Base-by-base conservation (phyloP, 2,888 invertebrate species). In the Formica aserva region DNA sequence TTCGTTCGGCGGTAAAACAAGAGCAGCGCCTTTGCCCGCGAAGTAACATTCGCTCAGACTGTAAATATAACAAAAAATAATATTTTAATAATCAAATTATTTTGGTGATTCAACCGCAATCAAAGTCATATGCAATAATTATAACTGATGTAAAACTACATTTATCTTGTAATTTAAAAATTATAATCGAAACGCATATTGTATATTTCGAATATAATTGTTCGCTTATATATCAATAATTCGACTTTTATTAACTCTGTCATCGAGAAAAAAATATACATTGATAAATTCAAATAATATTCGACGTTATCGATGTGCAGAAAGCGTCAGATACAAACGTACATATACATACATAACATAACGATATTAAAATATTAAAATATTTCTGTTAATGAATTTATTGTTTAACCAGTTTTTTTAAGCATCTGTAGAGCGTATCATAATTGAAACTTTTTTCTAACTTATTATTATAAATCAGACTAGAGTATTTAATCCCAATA, bases 21-120 rank as follows among this genome's bases (percentile, higher is more conserved):
- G 96, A 92, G 98, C 98, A 93, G 99, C 98, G 93, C 98, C 99
- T 95, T 98, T 98, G 94, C 98, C 98, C 93, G 99, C 98, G 96
- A 99, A 98, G 96, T 98, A 99, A 95, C 98, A 98, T 96, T 99
- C 99, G 96, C 98, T 98, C 95, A 97, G 97, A 96, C 98, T 98
- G 96, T 41, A 96, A 96, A 88, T 93, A 85, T 89, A 87, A 94
- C 13, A 67, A 22, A 38, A 1, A 78, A 11, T n/a, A 15, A 55
- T 26, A 35, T 6, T n/a, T 45, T 2, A 57, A 26, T 62, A 77
- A 67, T n/a, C 48, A n/a, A 52, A 3, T n/a, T 55, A 8, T 13
- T 52, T 26, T 55, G 13, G n/a, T 29, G 6, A 63, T 22, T 48
- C 15, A 8, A 74, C 9, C 6, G 35, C 38, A 38, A 60, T 41